Evolutionary conservation across 2,888 invertebrate genomes (phyloP), one percentile per base, ranked within the genome.

Genomic region (Atethmia centrago): DNA sequence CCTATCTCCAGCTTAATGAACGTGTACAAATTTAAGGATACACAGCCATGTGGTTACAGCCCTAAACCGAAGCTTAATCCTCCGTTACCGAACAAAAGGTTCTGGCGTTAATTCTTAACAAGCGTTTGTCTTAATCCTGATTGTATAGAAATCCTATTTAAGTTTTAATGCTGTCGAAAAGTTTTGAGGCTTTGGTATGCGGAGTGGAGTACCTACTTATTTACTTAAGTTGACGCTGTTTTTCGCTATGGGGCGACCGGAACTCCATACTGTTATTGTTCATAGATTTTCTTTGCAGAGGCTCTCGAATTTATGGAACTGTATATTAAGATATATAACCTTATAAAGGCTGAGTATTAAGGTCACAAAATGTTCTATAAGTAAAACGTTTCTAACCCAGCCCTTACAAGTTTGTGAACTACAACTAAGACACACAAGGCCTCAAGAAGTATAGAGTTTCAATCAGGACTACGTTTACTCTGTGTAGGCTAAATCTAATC

Each of bases 11-110:
- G 93, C 94, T 95, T 95, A 94, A 93, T 94, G 90, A 91, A 94
- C 93, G 92, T 94, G 95, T 94, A 92, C 90, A 91, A 93, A 92
- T 94, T 94, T 93, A 91, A 92, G 92, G 90, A 88, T 90, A 91
- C 89, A 88, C 82, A 65, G 87, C 85, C 85, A 87, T 90, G 91
- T 85, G 91, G 92, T 90, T 84, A 85, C 81, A 77, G 74, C 82
- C 88, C 87, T 84, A 84, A 89, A 87, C 90, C 89, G 77, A 74
- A 82, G 87, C 88, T 92, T 90, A 89, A 91, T 90, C 88, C 89
- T 86, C 82, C 78, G 83, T 86, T 85, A 83, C 85, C 85, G 82
- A 87, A 85, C 87, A 85, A 89, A 87, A 86, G 87, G 84, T 85
- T 73, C 78, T 71, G 79, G 82, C 83, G 86, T 83, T 88, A 87